phyloP scores from a whole-genome alignment of 1,140 invertebrate genomes.

The Physella acuta region DNA sequence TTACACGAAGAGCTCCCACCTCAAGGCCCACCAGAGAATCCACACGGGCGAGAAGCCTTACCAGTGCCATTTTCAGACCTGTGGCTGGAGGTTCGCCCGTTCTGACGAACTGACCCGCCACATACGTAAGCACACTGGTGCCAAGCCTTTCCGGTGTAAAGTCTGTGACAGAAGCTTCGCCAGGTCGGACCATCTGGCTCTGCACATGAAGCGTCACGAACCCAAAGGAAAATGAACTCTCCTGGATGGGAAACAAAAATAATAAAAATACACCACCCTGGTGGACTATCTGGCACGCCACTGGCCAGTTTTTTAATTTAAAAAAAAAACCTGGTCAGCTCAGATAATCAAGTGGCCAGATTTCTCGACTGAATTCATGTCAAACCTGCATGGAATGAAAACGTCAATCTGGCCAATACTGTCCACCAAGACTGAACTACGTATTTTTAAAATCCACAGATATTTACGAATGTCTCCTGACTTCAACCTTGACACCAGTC shows the following conservation, averaged over 20 bases:
- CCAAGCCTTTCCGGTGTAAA: slow-evolving; percentile 61
- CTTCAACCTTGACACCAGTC: no score
- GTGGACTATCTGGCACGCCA: no score
- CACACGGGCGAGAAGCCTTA: slow-evolving; percentile 73
- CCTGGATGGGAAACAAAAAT: not conserved
- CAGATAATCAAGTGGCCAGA: no score
- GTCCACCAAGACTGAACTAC: no score
- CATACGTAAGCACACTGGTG: slow-evolving; percentile 61
- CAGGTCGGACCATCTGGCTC: slow-evolving; percentile 69
- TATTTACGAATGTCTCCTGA: no score
- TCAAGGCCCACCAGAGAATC: slow-evolving; percentile 90
- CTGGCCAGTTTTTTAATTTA: no score
- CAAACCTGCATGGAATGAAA: no score
- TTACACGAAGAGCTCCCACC: slow-evolving; percentile 95
- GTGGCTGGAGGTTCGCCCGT: slow-evolving; percentile 93
- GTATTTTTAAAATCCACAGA: no score
- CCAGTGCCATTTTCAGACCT: slow-evolving; percentile 63
- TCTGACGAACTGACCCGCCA: slow-evolving; percentile 90
- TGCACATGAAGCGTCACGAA: slow-evolving; percentile 71
- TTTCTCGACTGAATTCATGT: no score
- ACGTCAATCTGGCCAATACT: no score
- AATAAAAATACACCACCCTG: not conserved
- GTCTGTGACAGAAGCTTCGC: slow-evolving; percentile 80
- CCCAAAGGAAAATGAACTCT: slow-evolving; percentile 49
- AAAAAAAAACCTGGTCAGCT: no score